These are phyloP conservation scores for Arrhamphus sclerolepis DNA, from an alignment of 2,797 vertebrate genomes.

Conservation along the genomic window DNA sequence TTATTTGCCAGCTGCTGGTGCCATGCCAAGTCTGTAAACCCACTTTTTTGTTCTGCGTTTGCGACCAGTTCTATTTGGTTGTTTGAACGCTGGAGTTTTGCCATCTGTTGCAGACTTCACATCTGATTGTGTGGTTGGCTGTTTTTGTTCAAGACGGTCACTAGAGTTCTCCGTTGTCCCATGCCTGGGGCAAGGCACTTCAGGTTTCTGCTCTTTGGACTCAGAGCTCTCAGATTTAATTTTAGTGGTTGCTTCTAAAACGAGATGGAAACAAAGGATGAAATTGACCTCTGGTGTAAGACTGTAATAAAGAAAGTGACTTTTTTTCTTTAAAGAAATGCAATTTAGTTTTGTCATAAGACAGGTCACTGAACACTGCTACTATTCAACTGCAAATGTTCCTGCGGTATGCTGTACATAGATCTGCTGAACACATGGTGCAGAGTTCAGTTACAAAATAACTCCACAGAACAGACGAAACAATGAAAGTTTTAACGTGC, in stretches of 20 bases:
- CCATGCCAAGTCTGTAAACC: constrained; percentile 69
- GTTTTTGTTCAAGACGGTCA: constrained; percentile 36
- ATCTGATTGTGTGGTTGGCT: constrained; percentile 14
- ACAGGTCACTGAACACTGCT: constrained; percentile 32
- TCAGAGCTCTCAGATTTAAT: constrained; percentile 67
- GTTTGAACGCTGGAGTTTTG: constrained; percentile 54
- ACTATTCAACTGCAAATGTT: constrained; percentile 33
- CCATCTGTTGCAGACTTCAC: constrained; percentile 17
- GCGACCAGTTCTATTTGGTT: constrained; percentile 70
- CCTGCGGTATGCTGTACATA: constrained; percentile 7
- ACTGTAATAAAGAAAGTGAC: no score
- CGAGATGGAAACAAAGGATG: constrained; percentile 10
- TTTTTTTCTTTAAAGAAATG: background rate
- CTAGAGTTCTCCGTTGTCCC: constrained; percentile 63
- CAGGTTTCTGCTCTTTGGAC: constrained; percentile 79
- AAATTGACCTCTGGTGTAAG: background rate
- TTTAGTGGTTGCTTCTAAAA: constrained; percentile 75
- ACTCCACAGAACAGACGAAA: background rate
- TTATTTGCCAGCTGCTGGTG: background rate
- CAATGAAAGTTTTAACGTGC: background rate
- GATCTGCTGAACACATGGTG: constrained; percentile 37
- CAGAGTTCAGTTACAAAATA: constrained; percentile 12
- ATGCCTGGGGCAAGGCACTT: constrained; percentile 61
- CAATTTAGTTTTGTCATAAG: constrained; percentile 46
- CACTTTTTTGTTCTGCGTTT: constrained; percentile 79